Conservation (phyloP, 1,140 invertebrate genomes). For the Danaus melanippus region DNA sequence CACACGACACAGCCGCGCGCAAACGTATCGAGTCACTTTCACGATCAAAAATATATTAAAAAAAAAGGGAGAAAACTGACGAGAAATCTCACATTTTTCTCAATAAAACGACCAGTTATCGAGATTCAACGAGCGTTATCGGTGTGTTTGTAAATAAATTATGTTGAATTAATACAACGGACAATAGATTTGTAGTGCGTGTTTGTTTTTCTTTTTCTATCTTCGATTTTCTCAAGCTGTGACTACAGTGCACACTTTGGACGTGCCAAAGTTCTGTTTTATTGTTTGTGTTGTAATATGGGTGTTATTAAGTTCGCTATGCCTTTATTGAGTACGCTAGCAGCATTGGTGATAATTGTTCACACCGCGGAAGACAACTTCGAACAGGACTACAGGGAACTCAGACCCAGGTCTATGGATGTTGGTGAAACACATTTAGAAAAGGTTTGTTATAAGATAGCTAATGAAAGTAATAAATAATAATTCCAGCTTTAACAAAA, state of each 20-base stretch:
- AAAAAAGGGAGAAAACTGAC: slow-evolving; percentile 47
- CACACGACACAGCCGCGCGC: slow-evolving; percentile 38
- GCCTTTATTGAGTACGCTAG: slow-evolving; percentile 58
- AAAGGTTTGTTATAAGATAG: too few species aligned
- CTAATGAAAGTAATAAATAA: too few species aligned
- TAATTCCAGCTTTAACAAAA: too few species aligned
- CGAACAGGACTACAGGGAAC: slow-evolving; percentile 32
- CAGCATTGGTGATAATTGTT: slow-evolving; percentile 61
- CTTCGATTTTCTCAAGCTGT: slow-evolving; percentile 15
- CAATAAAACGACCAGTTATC: slow-evolving; percentile 34
- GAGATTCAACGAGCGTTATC: slow-evolving; percentile 26
- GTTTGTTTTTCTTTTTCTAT: slow-evolving; percentile 34
- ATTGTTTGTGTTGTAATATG: slow-evolving; percentile 53
- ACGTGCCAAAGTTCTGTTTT: slow-evolving; percentile 19
- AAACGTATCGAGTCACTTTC: slow-evolving; percentile 58
- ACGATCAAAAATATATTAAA: slow-evolving; percentile 45
- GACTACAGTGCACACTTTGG: slow-evolving; percentile 4
- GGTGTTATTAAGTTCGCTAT: slow-evolving; percentile 46
- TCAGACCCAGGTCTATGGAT: slow-evolving; percentile 38
- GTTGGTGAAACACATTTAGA: slow-evolving; percentile 10
- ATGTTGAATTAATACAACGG: slow-evolving; percentile 40
- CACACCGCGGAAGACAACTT: slow-evolving; percentile 55
- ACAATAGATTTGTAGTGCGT: slow-evolving; percentile 23
- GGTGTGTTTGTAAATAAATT: slow-evolving; percentile 50
- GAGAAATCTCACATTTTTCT: slow-evolving; percentile 49